These are phyloP conservation scores for Clusia tigrina DNA, from an alignment of 2,888 invertebrate species.

Conservation along the genomic window DNA sequence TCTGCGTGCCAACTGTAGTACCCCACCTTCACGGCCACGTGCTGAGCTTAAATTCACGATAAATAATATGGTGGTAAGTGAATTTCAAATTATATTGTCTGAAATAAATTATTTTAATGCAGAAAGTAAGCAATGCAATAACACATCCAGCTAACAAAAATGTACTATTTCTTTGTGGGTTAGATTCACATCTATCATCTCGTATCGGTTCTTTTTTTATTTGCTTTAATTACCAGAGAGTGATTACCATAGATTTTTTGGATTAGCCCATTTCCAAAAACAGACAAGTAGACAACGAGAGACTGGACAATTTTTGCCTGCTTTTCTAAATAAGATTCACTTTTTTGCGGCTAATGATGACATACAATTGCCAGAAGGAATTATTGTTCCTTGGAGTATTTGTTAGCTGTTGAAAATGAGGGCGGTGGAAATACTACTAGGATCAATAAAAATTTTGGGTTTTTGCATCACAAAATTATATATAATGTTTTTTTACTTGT, in stretches of 20 bases:
- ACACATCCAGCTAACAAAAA: conserved; percentile 6
- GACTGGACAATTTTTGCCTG: neutral
- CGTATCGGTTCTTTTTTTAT: too few species aligned
- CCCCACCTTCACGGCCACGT: conserved; percentile 78
- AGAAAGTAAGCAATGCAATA: neutral
- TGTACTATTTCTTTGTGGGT: too few species aligned
- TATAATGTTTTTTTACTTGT: too few species aligned
- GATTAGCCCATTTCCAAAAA: neutral
- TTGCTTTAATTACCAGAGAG: too few species aligned
- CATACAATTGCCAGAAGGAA: neutral
- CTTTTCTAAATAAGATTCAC: neutral
- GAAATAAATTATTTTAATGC: neutral
- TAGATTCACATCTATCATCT: too few species aligned
- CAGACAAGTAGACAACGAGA: neutral
- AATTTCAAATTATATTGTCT: too few species aligned
- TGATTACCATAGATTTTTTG: too few species aligned
- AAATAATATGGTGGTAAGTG: conserved; percentile 80
- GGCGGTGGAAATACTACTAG: neutral
- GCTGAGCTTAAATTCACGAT: conserved; percentile 78
- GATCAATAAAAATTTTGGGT: too few species aligned
- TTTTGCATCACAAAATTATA: too few species aligned
- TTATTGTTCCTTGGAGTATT: neutral
- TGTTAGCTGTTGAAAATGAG: neutral
- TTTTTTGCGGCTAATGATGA: conserved; percentile 3
- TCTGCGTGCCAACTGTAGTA: conserved; percentile 81